Evolutionary conservation across 2,797 vertebrate genomes (phyloP).

Genomic region (Platyrinchus mystaceus): DNA sequence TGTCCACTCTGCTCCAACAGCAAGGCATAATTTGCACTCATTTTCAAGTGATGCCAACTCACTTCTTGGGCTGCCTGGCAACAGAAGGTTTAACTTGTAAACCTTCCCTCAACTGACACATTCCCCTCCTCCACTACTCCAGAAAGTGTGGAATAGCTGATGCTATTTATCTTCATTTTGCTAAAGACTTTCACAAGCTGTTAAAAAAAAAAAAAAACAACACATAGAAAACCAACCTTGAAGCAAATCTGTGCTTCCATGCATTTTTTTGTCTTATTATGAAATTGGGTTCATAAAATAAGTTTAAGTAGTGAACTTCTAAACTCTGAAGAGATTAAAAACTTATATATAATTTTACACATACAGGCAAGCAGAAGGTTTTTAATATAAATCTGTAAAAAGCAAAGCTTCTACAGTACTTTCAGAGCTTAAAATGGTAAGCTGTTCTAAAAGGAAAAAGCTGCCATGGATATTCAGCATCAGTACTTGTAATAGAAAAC

Average conservation of each 20-base stretch:
- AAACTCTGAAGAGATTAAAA: neutral
- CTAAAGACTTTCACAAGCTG: slow-evolving; percentile 1
- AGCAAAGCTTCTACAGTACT: neutral
- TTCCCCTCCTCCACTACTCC: neutral
- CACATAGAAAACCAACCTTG: neutral
- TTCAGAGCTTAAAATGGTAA: neutral
- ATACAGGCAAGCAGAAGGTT: neutral
- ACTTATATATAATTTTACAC: neutral
- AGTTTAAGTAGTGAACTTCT: neutral
- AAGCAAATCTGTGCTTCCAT: neutral
- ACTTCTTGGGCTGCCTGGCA: slow-evolving; percentile 52
- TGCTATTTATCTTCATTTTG: slow-evolving; percentile 32
- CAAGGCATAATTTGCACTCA: slow-evolving; percentile 29
- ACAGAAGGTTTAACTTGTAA: slow-evolving; percentile 39
- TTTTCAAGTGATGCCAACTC: slow-evolving; percentile 28
- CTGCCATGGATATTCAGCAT: neutral
- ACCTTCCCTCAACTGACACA: slow-evolving; percentile 12
- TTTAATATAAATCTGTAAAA: neutral
- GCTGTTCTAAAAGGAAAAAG: slow-evolving; percentile 2
- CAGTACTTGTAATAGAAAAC: neutral
- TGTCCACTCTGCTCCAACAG: slow-evolving; percentile 6
- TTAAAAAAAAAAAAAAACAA: slow-evolving; percentile 24
- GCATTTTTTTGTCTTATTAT: neutral
- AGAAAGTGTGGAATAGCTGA: slow-evolving; percentile 23
- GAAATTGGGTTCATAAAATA: neutral